Evolutionary conservation across 2,797 vertebrate genomes (phyloP), one percentile per base, ranked within the genome.

Genomic region (Sparidentex hasta): DNA sequence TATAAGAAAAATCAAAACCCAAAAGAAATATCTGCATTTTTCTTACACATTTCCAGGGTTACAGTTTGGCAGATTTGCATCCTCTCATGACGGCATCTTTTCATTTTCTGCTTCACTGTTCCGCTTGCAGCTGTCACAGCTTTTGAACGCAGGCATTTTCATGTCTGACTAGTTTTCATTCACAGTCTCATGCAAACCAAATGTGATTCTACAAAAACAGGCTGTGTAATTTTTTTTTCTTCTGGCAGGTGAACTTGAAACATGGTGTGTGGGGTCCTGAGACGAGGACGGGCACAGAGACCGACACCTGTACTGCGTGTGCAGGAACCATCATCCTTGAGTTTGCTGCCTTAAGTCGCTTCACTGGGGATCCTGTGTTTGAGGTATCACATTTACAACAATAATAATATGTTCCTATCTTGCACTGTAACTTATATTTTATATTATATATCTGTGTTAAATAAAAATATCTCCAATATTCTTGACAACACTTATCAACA

Each of bases 271-370:
- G 96, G 87, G 97, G 97, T 88, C 98, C 98, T 16, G 97, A 97
- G 89, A 96, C 98, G 17, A 95, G 98, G 61, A 99, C 98, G 0
- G 98, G 98, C 87, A 98, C 98, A 2, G 98, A 99, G 91, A 99
- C 98, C 0, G 98, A 99, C 86, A 99, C 98, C 68, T 99, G 98
- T 76, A 99, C 98, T 4, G 98, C 98, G 8, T 99, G 98, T 81
- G 98, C 98, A 0, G 98, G 98, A 20, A 99, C 98, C 75, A 96
- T 99, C 85, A 99, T 99, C 88, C 95, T 99, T 68, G 98, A 99
- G 93, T 99, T 99, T 92, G 98, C 98, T 68, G 98, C 98, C 58
- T 93, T 99, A 77, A 99, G 98, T 90, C 98, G 98, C 74, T 99
- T 98, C 94, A 99, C 98, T 48, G 98, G 98, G 70, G 96, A 98